A percentile compares a stretch with the other conserved stretches of the same genome.
phyloP scores from a whole-genome alignment of 2,888 invertebrate species.

The Epinotia demarniana region DNA sequence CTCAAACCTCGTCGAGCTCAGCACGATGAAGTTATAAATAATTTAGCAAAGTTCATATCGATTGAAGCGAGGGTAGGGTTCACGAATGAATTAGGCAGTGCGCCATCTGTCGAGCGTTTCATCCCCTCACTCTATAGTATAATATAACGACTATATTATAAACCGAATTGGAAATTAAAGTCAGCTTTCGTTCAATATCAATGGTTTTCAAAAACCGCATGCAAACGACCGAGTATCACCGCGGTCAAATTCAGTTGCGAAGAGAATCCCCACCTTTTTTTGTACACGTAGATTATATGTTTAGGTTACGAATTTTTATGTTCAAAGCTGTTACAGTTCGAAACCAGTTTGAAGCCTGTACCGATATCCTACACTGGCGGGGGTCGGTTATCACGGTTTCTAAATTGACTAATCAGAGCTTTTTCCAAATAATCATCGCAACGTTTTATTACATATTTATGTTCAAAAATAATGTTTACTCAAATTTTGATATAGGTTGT shows the following conservation, averaged over 20 bases:
- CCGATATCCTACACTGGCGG: too few relatives aligned
- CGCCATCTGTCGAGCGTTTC: slow-evolving; percentile 39
- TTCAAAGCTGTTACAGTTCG: too few relatives aligned
- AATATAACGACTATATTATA: slow-evolving; percentile 42
- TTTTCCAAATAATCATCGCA: too few relatives aligned
- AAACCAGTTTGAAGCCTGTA: too few relatives aligned
- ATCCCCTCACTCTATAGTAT: slow-evolving; percentile 33
- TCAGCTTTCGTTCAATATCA: slow-evolving; percentile 31
- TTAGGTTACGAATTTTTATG: too few relatives aligned
- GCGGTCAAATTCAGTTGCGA: not conserved
- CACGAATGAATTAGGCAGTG: slow-evolving; percentile 33
- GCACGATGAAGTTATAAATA: slow-evolving; percentile 43
- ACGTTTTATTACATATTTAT: too few relatives aligned
- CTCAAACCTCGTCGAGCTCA: slow-evolving; percentile 29
- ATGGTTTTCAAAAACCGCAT: not conserved
- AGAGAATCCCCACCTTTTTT: not conserved
- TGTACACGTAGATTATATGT: too few relatives aligned
- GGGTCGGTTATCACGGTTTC: too few relatives aligned
- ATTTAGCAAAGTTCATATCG: slow-evolving; percentile 45
- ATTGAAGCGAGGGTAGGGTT: slow-evolving; percentile 39
- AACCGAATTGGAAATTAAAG: slow-evolving; percentile 40
- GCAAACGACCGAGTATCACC: not conserved
- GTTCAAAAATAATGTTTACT: too few relatives aligned
- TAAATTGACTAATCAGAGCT: too few relatives aligned
- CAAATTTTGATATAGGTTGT: too few relatives aligned